Conservation (phyloP, 2,113 vertebrate species). For the Nycticebus coucang region DNA sequence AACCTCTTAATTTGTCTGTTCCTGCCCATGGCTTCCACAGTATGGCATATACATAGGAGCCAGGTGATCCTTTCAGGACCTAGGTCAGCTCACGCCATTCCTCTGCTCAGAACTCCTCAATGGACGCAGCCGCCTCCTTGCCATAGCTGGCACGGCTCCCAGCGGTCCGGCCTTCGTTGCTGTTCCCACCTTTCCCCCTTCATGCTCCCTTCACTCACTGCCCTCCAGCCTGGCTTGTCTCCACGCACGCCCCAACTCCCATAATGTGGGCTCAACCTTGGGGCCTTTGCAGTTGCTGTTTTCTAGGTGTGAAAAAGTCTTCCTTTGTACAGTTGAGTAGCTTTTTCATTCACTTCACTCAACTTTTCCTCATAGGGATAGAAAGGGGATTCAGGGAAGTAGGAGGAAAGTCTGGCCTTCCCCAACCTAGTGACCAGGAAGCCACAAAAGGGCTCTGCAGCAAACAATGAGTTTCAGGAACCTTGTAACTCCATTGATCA, state of each 20-base stretch:
- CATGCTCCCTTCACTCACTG: background rate
- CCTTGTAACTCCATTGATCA: too few species aligned
- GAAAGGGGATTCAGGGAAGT: too few species aligned
- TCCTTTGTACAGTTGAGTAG: background rate
- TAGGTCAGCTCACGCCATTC: background rate
- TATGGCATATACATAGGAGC: background rate
- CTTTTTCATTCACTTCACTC: background rate
- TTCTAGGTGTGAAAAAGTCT: background rate
- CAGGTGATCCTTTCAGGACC: background rate
- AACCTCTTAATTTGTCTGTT: background rate
- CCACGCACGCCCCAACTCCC: too few species aligned
- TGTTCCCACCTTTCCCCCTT: background rate
- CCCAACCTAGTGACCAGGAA: too few species aligned
- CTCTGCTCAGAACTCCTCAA: background rate
- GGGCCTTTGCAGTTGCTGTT: background rate
- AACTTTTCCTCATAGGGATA: background rate
- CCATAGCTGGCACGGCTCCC: accelerated
- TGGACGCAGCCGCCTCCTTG: background rate
- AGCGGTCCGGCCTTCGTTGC: accelerated
- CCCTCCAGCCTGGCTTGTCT: accelerated
- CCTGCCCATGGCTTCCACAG: background rate
- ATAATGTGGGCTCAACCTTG: background rate
- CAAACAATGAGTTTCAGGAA: too few species aligned
- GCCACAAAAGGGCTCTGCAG: too few species aligned
- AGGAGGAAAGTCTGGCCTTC: too few species aligned